A percentile compares a stretch with the other conserved stretches of the same genome.
Evolutionary conservation across 2,113 vertebrate genomes (phyloP).

Genomic region (Ptychochromis oligacanthus): DNA sequence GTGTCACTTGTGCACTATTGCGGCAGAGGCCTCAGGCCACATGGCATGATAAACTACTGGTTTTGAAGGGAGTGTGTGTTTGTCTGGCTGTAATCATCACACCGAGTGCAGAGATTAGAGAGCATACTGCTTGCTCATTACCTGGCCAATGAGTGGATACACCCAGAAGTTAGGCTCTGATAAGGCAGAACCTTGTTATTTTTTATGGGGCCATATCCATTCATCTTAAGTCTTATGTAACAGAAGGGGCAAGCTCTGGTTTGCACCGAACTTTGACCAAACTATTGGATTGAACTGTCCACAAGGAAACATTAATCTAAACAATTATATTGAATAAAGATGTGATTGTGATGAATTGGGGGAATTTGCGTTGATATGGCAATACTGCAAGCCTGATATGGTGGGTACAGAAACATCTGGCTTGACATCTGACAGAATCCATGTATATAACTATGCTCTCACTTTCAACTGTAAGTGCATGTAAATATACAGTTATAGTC

Average conservation of each 20-base stretch:
- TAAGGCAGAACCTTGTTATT: conserved; percentile 21
- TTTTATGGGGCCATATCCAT: conserved; percentile 17
- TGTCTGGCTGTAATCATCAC: conserved; percentile 60
- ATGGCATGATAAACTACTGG: conserved; percentile 64
- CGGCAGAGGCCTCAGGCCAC: conserved; percentile 49
- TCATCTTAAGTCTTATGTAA: conserved; percentile 12
- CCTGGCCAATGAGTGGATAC: conserved; percentile 56
- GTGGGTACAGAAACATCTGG: background rate
- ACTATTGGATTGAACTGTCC: background rate
- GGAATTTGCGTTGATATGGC: conserved; percentile 3
- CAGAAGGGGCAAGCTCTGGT: background rate
- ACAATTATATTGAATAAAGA: conserved; percentile 10
- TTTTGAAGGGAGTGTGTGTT: conserved; percentile 69
- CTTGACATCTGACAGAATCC: no score
- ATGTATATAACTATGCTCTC: background rate
- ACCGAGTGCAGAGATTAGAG: conserved; percentile 61
- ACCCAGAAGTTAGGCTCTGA: conserved; percentile 39
- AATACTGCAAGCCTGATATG: conserved; percentile 16
- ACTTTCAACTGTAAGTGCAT: background rate
- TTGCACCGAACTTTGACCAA: conserved; percentile 6
- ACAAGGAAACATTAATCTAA: conserved; percentile 14
- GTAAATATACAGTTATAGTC: background rate
- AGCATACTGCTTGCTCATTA: conserved; percentile 54
- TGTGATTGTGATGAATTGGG: conserved; percentile 15
- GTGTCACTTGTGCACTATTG: conserved; percentile 54